Base-by-base conservation (phyloP, 2,888 invertebrate genomes). In the Plebejus argus region DNA sequence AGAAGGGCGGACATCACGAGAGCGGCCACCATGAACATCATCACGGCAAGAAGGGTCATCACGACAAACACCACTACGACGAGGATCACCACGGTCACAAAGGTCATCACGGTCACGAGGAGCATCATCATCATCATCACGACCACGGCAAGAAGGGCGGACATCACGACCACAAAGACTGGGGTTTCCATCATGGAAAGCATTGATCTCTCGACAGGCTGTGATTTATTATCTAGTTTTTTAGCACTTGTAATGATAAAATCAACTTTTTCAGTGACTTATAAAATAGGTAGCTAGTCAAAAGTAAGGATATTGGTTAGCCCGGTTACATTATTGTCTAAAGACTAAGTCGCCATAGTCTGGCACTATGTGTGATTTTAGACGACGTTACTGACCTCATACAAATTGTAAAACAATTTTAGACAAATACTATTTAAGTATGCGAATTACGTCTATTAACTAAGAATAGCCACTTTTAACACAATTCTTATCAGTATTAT, bases 61-160 rank as follows among this genome's bases (percentile, higher is more conserved):
- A 93, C 78, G 92, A 93, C 80, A 93, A 93, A 82, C 91, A 92
- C 84, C 93, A 93, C 83, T 81, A 91, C 70, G 93, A 93, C 79
- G 92, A 91, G 78, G 88, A 92, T 78, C 93, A 93, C 79, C 86
- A 93, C 23, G 93, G 93, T n/a, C 93, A 93, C 83, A 93, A 93
- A 83, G 93, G 93, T 61, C 93, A 93, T 80, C 93, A 93, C 79
- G 93, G 93, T 28, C 93, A 93, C 82, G 93, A 93, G 78, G 92
- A 92, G 78, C 93, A 93, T 81, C 93, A 93, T 83, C 93, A 93
- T 79, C 88, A 88, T 81, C 93, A 93, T 82, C 91, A 93, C 79
- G 93, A 91, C 80, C 93, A 93, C 86, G 93, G 93, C 85, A 93
- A 93, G 86, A 93, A 93, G 86, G 93, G 93, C 56, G 93, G 91